phyloP scores from a whole-genome alignment of 2,888 invertebrate species.

The Dorcus parallelipipedus region DNA sequence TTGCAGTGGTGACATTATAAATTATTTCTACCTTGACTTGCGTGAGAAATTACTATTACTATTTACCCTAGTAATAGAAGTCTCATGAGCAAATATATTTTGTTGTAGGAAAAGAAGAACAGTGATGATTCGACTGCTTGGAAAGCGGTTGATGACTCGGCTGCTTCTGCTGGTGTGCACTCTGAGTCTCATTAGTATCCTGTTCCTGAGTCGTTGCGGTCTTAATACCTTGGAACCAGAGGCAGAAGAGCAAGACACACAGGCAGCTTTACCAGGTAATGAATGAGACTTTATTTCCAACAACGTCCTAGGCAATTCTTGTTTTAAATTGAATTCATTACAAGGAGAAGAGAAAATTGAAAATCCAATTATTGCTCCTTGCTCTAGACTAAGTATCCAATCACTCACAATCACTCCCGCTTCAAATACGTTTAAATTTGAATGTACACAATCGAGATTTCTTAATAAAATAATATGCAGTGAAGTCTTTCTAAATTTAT shows the following conservation, averaged over 20 bases:
- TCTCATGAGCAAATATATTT: not conserved
- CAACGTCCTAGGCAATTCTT: not conserved
- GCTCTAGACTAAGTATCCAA: too few species aligned
- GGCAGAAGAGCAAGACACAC: slow-evolving; percentile 28
- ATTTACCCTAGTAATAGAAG: too few species aligned
- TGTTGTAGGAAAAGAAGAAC: slow-evolving; percentile 41
- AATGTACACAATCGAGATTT: too few species aligned
- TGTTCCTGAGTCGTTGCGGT: slow-evolving; percentile 56
- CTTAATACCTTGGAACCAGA: slow-evolving; percentile 44
- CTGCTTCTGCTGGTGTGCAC: slow-evolving; percentile 56
- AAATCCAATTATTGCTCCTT: not conserved
- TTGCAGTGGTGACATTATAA: too few species aligned
- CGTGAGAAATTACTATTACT: not conserved
- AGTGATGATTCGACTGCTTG: slow-evolving; percentile 54
- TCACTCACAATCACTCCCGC: too few species aligned
- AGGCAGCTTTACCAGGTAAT: slow-evolving; percentile 25
- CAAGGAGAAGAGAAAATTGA: not conserved
- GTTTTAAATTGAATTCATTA: not conserved
- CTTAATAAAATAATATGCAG: too few species aligned
- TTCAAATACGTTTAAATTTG: too few species aligned
- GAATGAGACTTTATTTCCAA: not conserved
- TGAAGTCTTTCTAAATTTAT: too few species aligned
- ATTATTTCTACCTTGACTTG: not conserved
- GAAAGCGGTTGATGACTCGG: slow-evolving; percentile 56
- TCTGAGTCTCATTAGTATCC: slow-evolving; percentile 54